Evolutionary conservation across 2,888 invertebrate species (phyloP).

Genomic region (Cheilosia urbana): DNA sequence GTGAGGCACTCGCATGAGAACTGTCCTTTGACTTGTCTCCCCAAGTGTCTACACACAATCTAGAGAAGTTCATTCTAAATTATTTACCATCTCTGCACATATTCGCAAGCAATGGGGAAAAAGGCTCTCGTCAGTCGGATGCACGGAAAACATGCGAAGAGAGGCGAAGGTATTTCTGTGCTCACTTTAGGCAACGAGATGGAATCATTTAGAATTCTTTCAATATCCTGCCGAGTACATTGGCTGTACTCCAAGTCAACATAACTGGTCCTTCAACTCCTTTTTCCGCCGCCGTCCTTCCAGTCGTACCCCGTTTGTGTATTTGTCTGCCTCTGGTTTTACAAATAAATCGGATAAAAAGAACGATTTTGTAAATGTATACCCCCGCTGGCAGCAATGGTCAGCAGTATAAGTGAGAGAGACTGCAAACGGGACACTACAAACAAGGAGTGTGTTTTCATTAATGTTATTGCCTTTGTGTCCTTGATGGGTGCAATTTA

Average conservation of each 20-base stretch:
- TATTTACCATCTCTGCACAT: conserved; percentile 47
- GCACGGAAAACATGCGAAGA: neutral
- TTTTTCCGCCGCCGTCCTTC: neutral
- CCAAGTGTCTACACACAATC: conserved; percentile 41
- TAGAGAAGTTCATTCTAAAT: conserved; percentile 41
- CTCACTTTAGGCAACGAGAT: neutral
- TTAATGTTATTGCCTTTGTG: conserved; percentile 48
- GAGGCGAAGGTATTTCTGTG: neutral
- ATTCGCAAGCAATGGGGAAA: neutral
- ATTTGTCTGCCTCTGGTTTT: conserved; percentile 13
- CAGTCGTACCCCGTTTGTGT: neutral
- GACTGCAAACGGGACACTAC: neutral
- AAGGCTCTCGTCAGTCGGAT: conserved; percentile 9
- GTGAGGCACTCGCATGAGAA: conserved; percentile 31
- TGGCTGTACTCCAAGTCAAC: conserved; percentile 65
- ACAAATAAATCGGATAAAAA: conserved; percentile 16
- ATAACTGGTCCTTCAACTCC: conserved; percentile 30
- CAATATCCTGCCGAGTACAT: conserved; percentile 66
- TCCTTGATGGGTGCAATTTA: conserved; percentile 45
- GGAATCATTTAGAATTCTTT: conserved; percentile 63
- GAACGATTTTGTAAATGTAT: conserved; percentile 10
- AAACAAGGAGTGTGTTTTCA: conserved; percentile 33
- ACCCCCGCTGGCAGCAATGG: conserved; percentile 1
- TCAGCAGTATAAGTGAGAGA: neutral
- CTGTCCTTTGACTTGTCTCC: conserved; percentile 39